Percentiles rank a stretch among this genome's conserved stretches.
Evolutionary conservation across 2,113 vertebrate genomes (phyloP).

Genomic region (Semnornis frantzii): DNA sequence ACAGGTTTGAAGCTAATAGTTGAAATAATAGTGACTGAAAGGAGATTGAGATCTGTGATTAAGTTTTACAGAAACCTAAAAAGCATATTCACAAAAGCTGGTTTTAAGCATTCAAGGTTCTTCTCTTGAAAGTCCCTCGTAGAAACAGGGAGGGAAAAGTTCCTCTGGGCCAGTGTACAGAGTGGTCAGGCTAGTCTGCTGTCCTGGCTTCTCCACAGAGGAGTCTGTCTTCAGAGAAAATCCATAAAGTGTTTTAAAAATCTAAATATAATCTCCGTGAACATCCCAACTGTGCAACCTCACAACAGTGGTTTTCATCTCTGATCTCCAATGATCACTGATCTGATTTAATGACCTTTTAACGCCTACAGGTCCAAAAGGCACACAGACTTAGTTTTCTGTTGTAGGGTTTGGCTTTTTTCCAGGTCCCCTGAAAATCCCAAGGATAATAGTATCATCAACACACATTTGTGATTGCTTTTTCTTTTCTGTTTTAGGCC

Average conservation of each 20-base stretch:
- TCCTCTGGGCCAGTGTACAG: background rate
- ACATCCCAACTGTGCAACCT: background rate
- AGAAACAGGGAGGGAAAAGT: background rate
- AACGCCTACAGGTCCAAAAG: background rate
- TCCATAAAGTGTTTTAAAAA: background rate
- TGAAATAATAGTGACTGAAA: background rate
- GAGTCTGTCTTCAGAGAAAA: background rate
- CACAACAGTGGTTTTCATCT: background rate
- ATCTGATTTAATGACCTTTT: background rate
- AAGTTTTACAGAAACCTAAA: background rate
- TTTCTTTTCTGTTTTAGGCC: constrained; percentile 80
- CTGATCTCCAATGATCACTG: background rate
- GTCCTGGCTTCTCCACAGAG: background rate
- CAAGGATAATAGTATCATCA: background rate
- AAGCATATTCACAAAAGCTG: background rate
- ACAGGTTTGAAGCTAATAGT: background rate
- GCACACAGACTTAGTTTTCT: fast-evolving
- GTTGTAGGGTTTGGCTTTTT: background rate
- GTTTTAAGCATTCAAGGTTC: background rate
- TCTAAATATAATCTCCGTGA: background rate
- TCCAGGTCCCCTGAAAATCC: background rate
- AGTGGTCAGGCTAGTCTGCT: background rate
- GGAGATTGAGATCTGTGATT: background rate
- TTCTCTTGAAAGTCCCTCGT: background rate
- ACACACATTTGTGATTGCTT: background rate